Evolutionary conservation across 2,888 invertebrate genomes (phyloP).

Genomic region (Tuta absoluta): DNA sequence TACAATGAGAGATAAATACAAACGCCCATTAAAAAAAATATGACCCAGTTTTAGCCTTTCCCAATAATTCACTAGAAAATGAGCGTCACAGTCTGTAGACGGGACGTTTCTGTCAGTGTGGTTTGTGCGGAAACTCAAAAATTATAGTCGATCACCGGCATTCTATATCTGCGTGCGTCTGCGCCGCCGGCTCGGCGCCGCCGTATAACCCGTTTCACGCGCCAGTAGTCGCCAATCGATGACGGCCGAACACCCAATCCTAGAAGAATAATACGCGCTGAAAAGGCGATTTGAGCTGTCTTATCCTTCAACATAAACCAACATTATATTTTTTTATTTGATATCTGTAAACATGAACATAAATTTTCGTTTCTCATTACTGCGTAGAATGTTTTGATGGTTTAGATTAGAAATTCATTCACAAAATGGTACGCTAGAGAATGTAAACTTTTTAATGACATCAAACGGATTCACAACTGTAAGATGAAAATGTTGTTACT

Average conservation of each 20-base stretch:
- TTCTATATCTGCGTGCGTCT: conserved; percentile 69
- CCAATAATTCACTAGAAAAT: conserved; percentile 27
- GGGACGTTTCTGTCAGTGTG: conserved; percentile 67
- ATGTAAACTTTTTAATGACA: not conserved
- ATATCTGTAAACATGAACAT: too few relatives aligned
- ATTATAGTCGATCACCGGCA: conserved; percentile 80
- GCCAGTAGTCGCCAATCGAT: conserved; percentile 69
- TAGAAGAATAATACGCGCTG: conserved; percentile 28
- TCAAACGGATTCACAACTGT: not conserved
- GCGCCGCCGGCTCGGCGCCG: conserved; percentile 51
- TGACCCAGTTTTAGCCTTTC: conserved; percentile 23
- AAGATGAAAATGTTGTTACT: not conserved
- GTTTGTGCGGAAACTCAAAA: conserved; percentile 70
- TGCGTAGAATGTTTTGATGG: conserved; percentile 1
- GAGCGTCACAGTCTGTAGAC: conserved; percentile 34
- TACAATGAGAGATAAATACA: conserved; percentile 14
- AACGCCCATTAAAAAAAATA: conserved; percentile 18
- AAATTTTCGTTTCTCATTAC: not conserved
- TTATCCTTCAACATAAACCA: conserved; percentile 6
- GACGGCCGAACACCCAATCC: conserved; percentile 42
- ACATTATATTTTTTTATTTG: too few relatives aligned
- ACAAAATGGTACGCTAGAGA: not conserved
- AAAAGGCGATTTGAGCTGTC: conserved; percentile 19
- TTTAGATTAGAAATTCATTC: conserved; percentile 15
- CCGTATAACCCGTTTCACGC: conserved; percentile 80